Evolutionary conservation across 2,113 vertebrate species (phyloP).

Genomic region (Puffinus mauretanicus): DNA sequence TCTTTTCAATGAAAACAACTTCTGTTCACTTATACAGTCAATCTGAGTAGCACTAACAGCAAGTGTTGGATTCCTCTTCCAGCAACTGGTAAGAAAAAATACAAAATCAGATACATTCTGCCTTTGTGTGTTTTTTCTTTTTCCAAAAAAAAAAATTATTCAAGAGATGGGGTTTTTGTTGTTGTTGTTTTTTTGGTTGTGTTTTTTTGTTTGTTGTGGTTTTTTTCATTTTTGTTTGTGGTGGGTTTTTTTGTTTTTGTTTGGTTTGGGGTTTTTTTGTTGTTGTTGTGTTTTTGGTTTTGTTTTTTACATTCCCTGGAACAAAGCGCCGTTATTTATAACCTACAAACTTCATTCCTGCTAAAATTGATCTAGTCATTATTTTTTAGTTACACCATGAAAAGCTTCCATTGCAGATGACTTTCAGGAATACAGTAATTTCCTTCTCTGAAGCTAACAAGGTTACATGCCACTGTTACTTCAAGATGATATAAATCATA

Average conservation of each 20-base stretch:
- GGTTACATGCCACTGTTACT: background rate
- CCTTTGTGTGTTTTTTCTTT: background rate
- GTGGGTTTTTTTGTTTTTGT: too few relatives aligned
- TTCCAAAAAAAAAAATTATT: background rate
- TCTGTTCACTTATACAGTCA: background rate
- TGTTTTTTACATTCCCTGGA: background rate
- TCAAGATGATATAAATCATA: background rate
- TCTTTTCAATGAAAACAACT: background rate
- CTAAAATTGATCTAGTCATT: background rate
- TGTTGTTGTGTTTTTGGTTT: too few relatives aligned
- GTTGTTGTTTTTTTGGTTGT: background rate
- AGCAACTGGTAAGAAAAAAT: background rate
- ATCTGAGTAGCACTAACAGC: background rate
- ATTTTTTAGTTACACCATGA: background rate
- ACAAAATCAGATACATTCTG: background rate
- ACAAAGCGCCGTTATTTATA: background rate
- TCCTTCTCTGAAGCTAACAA: background rate
- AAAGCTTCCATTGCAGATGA: background rate
- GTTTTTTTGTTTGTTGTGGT: too few relatives aligned
- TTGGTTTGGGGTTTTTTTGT: too few relatives aligned
- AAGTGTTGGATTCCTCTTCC: background rate
- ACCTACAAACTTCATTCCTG: background rate
- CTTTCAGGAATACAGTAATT: conserved; percentile 1
- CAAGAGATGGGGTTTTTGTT: background rate
- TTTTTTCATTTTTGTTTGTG: too few relatives aligned